Conservation (phyloP, 2,113 vertebrate genomes). For the Mormyrus lacerda region DNA sequence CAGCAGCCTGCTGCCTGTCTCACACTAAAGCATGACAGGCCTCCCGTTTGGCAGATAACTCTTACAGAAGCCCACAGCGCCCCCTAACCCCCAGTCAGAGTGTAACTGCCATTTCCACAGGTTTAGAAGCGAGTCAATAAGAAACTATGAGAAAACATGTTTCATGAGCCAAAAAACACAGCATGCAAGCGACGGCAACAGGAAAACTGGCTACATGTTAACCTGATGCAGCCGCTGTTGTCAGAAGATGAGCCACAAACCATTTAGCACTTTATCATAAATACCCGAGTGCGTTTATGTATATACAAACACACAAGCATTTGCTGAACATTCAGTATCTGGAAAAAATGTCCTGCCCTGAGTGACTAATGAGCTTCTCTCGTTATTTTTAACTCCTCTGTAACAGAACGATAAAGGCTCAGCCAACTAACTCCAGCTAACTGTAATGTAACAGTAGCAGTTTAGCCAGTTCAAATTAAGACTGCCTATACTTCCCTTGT, state of each 20-base stretch:
- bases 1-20: neutral
- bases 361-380: neutral
- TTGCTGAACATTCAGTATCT: neutral
- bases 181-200: neutral
- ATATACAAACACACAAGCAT: neutral
- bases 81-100: conserved; percentile 25
- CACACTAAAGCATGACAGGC: neutral
- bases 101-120: conserved; percentile 4
- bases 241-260: neutral
- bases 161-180: neutral
- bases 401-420: neutral
- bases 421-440: neutral
- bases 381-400: neutral
- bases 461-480: conserved; percentile 41
- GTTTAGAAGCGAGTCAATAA: conserved; percentile 34
- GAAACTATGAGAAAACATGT: neutral
- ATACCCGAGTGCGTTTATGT: neutral
- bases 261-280: conserved; percentile 16
- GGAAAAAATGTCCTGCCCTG: neutral
- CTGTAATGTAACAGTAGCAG: neutral
- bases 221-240: neutral
- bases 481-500: conserved; percentile 14
- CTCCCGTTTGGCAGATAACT: conserved; percentile 19
- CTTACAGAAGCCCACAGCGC: conserved; percentile 49
- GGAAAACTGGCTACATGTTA: neutral